Base-by-base conservation (phyloP, 2,113 vertebrate species). In the Spea multiplicata region DNA sequence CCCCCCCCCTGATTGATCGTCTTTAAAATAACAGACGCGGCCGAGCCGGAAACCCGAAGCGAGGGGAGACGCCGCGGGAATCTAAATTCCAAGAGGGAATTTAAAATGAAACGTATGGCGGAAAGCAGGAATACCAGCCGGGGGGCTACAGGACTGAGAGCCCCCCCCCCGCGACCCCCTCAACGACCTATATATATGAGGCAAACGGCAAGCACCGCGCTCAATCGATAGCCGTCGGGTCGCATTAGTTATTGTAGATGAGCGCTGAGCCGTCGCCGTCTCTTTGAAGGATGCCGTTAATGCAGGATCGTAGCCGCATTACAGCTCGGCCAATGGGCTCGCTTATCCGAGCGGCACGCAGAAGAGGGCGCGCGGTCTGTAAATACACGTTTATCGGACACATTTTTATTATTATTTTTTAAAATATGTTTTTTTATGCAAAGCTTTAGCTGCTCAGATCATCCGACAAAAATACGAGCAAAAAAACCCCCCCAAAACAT, bases 151-250 rank as follows among this genome's bases (percentile, higher is more conserved):
- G n/a, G n/a, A n/a, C n/a, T n/a, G n/a, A n/a, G n/a, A n/a, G 77
- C 72, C 44, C 45, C 48, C 73, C 45, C 30, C 62, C 12, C 44
- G 12, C 9, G 72, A 80, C 67, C 30, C 30, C 30, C 30, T 62
- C 62, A 67, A 59, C 73, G 61, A 80, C 70, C 77, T 80, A 73
- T 71, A 73, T 80, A 30, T 30, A 73, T 53, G 66, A 80, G 64
- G 67, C 50, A 66, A 72, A 79, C 66, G 16, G 77, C 6, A 72
- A 46, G 49, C n/a, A 64, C 77, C 59, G 53, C 8, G 62, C 30
- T 44, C 9, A 73, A 80, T 80, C 77, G 67, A 80, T 80, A 80
- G 44, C 17, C 66, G 70, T 73, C 77, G 67, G 50, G 62, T 16
- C 49, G 48, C 77, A 80, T 73, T 80, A 73, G 62, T 73, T 73